Evolutionary conservation across 2,113 vertebrate species (phyloP).

Genomic region (Cyanocitta stelleri): DNA sequence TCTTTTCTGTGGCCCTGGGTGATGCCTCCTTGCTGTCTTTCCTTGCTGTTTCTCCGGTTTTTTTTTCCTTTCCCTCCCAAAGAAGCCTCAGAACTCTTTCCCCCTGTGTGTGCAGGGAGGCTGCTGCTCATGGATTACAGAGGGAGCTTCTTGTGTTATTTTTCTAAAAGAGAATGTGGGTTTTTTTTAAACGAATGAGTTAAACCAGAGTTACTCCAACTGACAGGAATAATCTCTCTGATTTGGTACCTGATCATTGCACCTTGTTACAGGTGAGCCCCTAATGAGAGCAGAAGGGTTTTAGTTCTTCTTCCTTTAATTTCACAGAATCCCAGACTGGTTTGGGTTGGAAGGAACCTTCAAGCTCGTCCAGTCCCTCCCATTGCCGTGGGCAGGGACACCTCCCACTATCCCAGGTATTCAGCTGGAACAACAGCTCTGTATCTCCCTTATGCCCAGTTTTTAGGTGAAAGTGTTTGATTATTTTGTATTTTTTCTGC

Average conservation of each 20-base stretch:
- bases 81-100: not conserved
- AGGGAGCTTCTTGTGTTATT: not conserved
- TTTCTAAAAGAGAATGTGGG: fast-evolving
- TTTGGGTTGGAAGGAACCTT: not conserved
- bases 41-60: not conserved
- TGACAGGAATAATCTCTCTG: not conserved
- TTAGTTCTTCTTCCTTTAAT: not conserved
- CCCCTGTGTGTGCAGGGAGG: not conserved
- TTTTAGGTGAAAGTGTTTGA: not conserved
- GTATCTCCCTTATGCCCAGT: not conserved
- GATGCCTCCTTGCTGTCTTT: not conserved
- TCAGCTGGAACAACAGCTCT: not conserved
- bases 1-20: not conserved
- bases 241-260: not conserved
- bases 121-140: not conserved
- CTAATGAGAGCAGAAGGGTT: too few relatives aligned
- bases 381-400: not conserved
- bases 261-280: not conserved
- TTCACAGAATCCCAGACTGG: not conserved
- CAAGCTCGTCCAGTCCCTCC: too few relatives aligned
- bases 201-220: not conserved
- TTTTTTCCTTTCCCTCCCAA: not conserved
- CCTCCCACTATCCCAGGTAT: not conserved
- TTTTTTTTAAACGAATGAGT: not conserved
- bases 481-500: not conserved